Evolutionary conservation across 2,797 vertebrate genomes (phyloP).

Genomic region (Pyrocephalus nanus): DNA sequence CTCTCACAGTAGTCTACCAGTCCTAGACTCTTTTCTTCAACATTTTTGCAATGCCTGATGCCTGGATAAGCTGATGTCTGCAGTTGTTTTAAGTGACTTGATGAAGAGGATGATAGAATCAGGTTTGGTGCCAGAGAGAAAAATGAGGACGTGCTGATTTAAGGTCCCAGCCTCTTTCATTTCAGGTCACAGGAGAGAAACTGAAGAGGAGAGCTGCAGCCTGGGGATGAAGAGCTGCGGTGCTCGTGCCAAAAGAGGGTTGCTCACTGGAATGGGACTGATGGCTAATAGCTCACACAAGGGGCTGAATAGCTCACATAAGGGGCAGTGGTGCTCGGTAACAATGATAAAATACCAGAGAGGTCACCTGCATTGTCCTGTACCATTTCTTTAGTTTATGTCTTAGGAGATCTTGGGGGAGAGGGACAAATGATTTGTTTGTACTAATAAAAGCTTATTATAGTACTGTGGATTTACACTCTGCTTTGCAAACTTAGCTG

Average conservation of each 20-base stretch:
- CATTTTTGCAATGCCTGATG: not conserved
- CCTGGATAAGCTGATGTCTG: not conserved
- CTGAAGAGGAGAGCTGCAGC: not conserved
- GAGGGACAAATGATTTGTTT: not conserved
- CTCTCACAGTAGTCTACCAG: rapidly evolving
- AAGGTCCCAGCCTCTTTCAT: not conserved
- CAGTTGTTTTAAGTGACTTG: rapidly evolving
- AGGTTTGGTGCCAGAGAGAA: not conserved
- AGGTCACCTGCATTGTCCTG: not conserved
- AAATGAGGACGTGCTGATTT: not conserved
- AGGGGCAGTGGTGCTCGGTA: not conserved
- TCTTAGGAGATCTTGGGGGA: not conserved
- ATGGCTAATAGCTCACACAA: not conserved
- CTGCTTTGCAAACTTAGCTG: not conserved
- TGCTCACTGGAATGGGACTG: not conserved
- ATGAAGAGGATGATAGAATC: not conserved
- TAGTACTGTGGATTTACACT: not conserved
- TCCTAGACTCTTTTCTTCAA: not conserved
- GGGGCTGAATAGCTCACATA: not conserved
- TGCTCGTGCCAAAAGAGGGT: not conserved
- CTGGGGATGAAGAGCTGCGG: rapidly evolving
- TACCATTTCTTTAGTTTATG: not conserved
- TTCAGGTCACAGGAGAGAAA: not conserved
- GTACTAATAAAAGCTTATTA: slow-evolving; percentile 10
- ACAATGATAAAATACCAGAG: not conserved